Conservation (phyloP, 2,888 invertebrate genomes). For the Nemotelus pantherinus region DNA sequence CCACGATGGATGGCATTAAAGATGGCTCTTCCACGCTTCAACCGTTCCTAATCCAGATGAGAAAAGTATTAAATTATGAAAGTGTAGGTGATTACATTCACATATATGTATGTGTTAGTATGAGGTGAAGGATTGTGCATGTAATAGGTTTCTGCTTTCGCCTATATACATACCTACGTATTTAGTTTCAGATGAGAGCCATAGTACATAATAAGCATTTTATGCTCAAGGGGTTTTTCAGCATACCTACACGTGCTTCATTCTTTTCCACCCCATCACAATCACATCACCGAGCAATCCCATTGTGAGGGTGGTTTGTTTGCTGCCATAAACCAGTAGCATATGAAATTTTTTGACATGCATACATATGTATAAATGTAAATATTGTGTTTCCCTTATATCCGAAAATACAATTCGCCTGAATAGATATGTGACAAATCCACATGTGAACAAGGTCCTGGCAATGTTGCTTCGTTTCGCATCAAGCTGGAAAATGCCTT, state of each 20-base stretch:
- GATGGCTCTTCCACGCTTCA: slow-evolving; percentile 40
- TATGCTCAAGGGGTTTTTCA: slow-evolving; percentile 39
- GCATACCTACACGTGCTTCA: slow-evolving; percentile 22
- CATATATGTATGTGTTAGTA: background rate
- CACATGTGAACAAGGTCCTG: slow-evolving; percentile 44
- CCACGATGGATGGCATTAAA: slow-evolving; percentile 36
- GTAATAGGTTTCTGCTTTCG: slow-evolving; percentile 20
- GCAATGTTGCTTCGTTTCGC: slow-evolving; percentile 40
- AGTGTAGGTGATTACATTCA: background rate
- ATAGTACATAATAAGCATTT: slow-evolving; percentile 41
- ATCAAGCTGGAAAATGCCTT: background rate
- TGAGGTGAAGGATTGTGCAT: background rate
- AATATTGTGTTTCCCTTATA: slow-evolving; percentile 34
- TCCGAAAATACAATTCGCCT: slow-evolving; percentile 48
- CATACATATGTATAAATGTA: background rate
- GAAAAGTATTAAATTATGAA: background rate
- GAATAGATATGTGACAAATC: slow-evolving; percentile 48
- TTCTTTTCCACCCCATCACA: slow-evolving; percentile 21
- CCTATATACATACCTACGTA: no score
- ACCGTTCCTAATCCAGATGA: slow-evolving; percentile 38
- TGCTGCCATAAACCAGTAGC: slow-evolving; percentile 24
- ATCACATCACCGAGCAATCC: background rate
- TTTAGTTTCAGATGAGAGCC: background rate
- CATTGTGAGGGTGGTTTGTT: background rate
- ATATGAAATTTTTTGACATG: slow-evolving; percentile 9